These are phyloP conservation scores for Labeo catla DNA, from an alignment of 2,113 vertebrate species.

Conservation along the genomic window DNA sequence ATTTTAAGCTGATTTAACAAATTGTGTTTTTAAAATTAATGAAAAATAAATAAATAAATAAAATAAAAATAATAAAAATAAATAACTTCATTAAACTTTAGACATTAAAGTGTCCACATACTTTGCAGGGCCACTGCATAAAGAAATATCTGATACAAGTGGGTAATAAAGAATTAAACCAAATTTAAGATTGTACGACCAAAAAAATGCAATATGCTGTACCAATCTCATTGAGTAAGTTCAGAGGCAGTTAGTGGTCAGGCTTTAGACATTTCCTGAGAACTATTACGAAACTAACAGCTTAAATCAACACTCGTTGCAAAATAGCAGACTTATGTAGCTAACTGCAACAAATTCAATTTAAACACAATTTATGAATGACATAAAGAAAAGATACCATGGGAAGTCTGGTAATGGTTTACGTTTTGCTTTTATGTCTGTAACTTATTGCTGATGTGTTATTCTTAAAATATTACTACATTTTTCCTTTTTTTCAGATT, in stretches of 20 bases:
- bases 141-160: neutral
- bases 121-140: neutral
- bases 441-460: neutral
- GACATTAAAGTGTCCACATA: neutral
- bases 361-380: neutral
- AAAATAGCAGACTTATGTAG: neutral
- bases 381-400: neutral
- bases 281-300: neutral
- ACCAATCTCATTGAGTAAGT: neutral
- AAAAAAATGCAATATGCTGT: neutral
- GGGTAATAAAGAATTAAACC: neutral
- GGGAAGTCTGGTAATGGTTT: neutral
- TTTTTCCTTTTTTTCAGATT: too few relatives aligned
- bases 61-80: too few relatives aligned
- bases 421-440: neutral
- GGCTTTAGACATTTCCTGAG: constrained; percentile 23
- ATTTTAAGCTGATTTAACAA: too few relatives aligned
- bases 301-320: neutral
- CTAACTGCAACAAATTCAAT: constrained; percentile 8
- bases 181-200: neutral
- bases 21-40: too few relatives aligned
- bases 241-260: neutral
- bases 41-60: too few relatives aligned
- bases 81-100: too few relatives aligned
- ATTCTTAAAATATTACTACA: too few relatives aligned